Evolutionary conservation across 2,888 invertebrate genomes (phyloP).

Genomic region (Xylocampa areola): DNA sequence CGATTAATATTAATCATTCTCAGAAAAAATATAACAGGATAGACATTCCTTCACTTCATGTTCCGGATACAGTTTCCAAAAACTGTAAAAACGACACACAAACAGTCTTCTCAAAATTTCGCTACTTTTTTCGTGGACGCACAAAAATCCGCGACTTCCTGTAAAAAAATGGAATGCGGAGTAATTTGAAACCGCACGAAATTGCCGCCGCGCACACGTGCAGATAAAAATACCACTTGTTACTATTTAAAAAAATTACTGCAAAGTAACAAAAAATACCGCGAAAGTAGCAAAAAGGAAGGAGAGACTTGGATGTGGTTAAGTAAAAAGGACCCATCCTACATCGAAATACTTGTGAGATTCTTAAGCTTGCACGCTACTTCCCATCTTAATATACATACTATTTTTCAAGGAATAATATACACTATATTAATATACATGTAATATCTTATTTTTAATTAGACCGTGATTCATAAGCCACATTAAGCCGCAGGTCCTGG

Average conservation of each 20-base stretch:
- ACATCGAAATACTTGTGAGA: no score
- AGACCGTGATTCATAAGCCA: no score
- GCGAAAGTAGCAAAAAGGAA: conserved; percentile 56
- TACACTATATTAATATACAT: no score
- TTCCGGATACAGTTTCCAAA: conserved; percentile 3
- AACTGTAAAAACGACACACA: conserved; percentile 49
- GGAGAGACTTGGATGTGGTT: conserved; percentile 48
- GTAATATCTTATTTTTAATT: no score
- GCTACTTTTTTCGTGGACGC: conserved; percentile 70
- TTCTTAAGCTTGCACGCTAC: no score
- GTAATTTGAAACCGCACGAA: conserved; percentile 87
- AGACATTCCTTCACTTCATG: neutral
- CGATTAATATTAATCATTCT: no score
- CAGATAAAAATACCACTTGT: conserved; percentile 73
- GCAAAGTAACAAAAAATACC: conserved; percentile 43
- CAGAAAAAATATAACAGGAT: conserved; percentile 5
- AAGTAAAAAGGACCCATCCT: no score
- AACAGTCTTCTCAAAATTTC: conserved; percentile 67
- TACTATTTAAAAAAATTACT: conserved; percentile 58
- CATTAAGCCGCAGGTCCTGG: no score
- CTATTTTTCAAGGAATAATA: no score
- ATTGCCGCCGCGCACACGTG: conserved; percentile 83
- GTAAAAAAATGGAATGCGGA: conserved; percentile 79
- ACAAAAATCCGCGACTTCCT: conserved; percentile 85
- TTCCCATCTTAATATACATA: no score